Percentiles rank a stretch among this genome's conserved stretches.
These are phyloP conservation scores for Cheilosia impressa DNA, from an alignment of 2,888 invertebrate species.

Conservation along the genomic window DNA sequence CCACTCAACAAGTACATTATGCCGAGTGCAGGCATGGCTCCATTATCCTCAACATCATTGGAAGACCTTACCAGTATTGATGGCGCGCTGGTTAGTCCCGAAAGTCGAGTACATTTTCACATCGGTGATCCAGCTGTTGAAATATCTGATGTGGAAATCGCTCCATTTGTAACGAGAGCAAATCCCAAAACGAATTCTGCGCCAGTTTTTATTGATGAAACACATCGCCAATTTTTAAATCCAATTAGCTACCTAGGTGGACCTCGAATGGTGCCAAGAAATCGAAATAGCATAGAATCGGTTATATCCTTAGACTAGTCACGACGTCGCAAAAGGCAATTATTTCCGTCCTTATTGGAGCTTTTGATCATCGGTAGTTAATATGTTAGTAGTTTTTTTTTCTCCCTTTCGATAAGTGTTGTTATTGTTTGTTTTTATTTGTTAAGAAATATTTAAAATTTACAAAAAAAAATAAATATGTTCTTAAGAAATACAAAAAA, in stretches of 20 bases:
- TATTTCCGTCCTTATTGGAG: constrained; percentile 40
- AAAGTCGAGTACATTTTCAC: constrained; percentile 7
- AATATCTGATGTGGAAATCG: constrained; percentile 76
- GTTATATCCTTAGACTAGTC: constrained; percentile 87
- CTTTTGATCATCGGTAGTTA: constrained; percentile 7
- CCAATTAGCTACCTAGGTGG: constrained; percentile 89
- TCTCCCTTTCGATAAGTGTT: not conserved
- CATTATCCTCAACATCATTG: constrained; percentile 44
- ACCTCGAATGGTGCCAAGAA: constrained; percentile 84
- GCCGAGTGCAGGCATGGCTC: constrained; percentile 23
- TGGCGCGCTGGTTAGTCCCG: not conserved
- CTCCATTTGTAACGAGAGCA: constrained; percentile 77
- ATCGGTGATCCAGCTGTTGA: constrained; percentile 21
- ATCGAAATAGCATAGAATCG: constrained; percentile 87
- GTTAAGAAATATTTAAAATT: not conserved
- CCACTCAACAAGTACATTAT: constrained; percentile 27
- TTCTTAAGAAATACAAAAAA: not conserved
- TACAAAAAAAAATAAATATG: not conserved
- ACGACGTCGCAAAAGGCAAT: not conserved
- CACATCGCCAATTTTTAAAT: constrained; percentile 85
- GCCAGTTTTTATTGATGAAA: constrained; percentile 85
- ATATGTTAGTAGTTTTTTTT: not conserved
- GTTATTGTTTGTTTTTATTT: not conserved
- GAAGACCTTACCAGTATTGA: constrained; percentile 61
- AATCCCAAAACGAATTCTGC: constrained; percentile 77